These are phyloP conservation scores for Australoheros scitulus DNA, from an alignment of 2,113 vertebrate species.

Conservation along the genomic window DNA sequence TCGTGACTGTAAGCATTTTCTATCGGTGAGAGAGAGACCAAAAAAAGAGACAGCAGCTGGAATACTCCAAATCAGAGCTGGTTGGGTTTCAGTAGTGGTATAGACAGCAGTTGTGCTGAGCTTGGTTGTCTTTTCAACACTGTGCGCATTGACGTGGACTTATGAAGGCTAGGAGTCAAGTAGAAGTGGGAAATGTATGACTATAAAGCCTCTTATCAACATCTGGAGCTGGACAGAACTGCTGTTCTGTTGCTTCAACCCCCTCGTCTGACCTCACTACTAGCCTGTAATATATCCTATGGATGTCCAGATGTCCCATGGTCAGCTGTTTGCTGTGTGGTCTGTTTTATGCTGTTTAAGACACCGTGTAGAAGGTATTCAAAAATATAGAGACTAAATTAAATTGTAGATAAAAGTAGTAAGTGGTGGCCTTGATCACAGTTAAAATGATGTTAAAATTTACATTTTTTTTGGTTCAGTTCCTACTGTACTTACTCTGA, in stretches of 20 bases:
- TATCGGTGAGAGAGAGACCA: slow-evolving; percentile 44
- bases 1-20: slow-evolving; percentile 58
- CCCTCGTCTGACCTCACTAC: slow-evolving; percentile 34
- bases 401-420: background rate
- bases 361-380: background rate
- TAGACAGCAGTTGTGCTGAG: slow-evolving; percentile 26
- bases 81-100: slow-evolving; percentile 49
- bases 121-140: slow-evolving; percentile 65
- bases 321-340: background rate
- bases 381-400: background rate
- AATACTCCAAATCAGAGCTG: slow-evolving; percentile 30
- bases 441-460: background rate
- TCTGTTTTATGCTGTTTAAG: slow-evolving; percentile 1
- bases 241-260: slow-evolving; percentile 24
- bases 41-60: slow-evolving; percentile 62
- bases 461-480: background rate
- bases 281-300: background rate
- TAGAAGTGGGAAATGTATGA: slow-evolving; percentile 31
- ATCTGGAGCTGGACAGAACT: slow-evolving; percentile 50
- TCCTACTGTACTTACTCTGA: background rate
- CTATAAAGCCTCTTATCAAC: slow-evolving; percentile 46
- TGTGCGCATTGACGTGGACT: slow-evolving; percentile 54
- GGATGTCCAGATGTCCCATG: slow-evolving; percentile 5
- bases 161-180: slow-evolving; percentile 52
- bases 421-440: background rate